Percentiles rank a stretch among this genome's conserved stretches.
phyloP scores from a whole-genome alignment of 2,113 vertebrate genomes.

The Tenebrosternarchus preto region DNA sequence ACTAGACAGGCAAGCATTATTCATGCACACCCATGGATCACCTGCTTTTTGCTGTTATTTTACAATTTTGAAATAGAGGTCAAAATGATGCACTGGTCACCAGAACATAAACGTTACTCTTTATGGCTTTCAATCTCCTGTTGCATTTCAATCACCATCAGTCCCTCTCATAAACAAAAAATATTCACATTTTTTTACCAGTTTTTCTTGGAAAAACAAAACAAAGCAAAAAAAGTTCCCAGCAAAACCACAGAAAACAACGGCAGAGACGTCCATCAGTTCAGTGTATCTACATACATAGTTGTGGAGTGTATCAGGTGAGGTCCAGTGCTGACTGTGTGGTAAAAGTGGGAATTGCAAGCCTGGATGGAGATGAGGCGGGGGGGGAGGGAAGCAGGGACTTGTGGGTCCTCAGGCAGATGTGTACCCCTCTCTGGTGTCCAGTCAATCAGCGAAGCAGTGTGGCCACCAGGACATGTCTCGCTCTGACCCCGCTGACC shows the following conservation, averaged over 20 bases:
- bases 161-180: not conserved
- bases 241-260: not conserved
- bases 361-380: constrained; percentile 9
- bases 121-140: not conserved
- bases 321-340: not conserved
- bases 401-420: not conserved
- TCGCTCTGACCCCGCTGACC: not conserved
- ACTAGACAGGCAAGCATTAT: not conserved
- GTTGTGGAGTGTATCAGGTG: not conserved
- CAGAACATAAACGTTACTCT: not conserved
- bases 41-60: not conserved
- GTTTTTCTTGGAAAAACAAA: not conserved
- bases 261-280: not conserved
- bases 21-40: constrained; percentile 3
- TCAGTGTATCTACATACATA: not conserved
- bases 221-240: not conserved
- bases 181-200: not conserved
- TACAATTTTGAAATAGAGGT: not conserved
- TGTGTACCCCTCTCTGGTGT: not conserved
- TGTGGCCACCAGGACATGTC: not conserved
- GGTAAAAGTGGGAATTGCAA: not conserved
- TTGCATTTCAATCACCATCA: not conserved
- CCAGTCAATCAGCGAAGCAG: not conserved
- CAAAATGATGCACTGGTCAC: not conserved
- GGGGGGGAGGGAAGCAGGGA: not conserved